Evolutionary conservation across 2,113 vertebrate genomes (phyloP).

Genomic region (Casuarius casuarius): DNA sequence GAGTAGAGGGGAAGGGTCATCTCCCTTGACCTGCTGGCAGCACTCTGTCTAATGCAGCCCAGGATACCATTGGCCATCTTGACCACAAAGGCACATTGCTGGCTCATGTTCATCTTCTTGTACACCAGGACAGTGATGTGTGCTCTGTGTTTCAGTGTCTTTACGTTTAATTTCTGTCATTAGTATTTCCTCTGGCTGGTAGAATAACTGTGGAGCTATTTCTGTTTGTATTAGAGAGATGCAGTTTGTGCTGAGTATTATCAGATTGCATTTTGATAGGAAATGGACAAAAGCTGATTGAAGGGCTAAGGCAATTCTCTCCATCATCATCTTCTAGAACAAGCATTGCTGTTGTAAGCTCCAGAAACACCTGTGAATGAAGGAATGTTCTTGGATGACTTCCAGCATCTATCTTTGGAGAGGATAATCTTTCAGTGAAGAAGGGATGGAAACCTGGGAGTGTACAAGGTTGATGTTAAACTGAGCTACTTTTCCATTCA

Average conservation of each 20-base stretch:
- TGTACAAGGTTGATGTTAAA: constrained; percentile 32
- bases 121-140: neutral
- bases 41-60: neutral
- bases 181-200: neutral
- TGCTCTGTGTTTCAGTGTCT: neutral
- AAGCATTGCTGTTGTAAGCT: constrained; percentile 37
- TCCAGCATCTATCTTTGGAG: constrained; percentile 39
- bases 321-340: constrained; percentile 49
- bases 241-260: constrained; percentile 18
- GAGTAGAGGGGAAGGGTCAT: neutral
- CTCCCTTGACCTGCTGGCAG: neutral
- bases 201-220: neutral
- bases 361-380: constrained; percentile 50
- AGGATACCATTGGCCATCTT: neutral
- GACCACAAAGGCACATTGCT: neutral
- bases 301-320: constrained; percentile 48
- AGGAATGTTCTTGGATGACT: constrained; percentile 56
- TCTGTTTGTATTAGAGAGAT: constrained; percentile 32
- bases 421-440: constrained; percentile 40
- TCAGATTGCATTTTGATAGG: constrained; percentile 10
- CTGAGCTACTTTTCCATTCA: constrained; percentile 17
- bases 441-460: neutral
- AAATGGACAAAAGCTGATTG: constrained; percentile 41
- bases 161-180: constrained; percentile 12
- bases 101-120: neutral